Conservation (phyloP, 1,140 invertebrate genomes). For the Medauroidea extradentata region DNA sequence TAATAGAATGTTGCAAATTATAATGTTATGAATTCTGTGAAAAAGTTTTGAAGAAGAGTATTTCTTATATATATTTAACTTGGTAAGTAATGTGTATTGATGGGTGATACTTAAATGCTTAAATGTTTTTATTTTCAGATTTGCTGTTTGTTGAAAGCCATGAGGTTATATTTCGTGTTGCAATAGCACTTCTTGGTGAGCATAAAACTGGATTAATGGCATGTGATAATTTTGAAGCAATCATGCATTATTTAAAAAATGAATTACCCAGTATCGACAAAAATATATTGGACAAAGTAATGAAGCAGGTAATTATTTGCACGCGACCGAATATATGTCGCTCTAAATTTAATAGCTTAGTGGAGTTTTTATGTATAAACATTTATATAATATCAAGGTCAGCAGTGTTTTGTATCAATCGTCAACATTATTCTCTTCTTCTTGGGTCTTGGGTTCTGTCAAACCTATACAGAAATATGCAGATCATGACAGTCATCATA, state of each 20-base stretch:
- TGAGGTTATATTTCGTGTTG: constrained; percentile 86
- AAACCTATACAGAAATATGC: no score
- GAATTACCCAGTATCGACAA: constrained; percentile 58
- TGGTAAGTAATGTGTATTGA: no score
- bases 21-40: no score
- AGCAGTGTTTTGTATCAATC: neutral
- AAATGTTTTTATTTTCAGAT: constrained; percentile 56
- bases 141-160: constrained; percentile 83
- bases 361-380: neutral
- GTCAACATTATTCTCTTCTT: no score
- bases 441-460: no score
- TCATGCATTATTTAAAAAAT: constrained; percentile 87
- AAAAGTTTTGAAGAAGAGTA: no score
- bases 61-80: no score
- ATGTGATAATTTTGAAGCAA: constrained; percentile 86
- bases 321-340: neutral
- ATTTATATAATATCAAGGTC: neutral
- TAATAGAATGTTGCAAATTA: no score
- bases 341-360: neutral
- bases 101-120: no score
- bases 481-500: no score
- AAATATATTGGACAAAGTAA: constrained; percentile 60
- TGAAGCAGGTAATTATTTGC: constrained; percentile 58
- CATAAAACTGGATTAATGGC: constrained; percentile 79
- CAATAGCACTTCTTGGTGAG: constrained; percentile 74